These are phyloP conservation scores for Epinephelus fuscoguttatus DNA, from an alignment of 2,113 vertebrate species.

Conservation along the genomic window DNA sequence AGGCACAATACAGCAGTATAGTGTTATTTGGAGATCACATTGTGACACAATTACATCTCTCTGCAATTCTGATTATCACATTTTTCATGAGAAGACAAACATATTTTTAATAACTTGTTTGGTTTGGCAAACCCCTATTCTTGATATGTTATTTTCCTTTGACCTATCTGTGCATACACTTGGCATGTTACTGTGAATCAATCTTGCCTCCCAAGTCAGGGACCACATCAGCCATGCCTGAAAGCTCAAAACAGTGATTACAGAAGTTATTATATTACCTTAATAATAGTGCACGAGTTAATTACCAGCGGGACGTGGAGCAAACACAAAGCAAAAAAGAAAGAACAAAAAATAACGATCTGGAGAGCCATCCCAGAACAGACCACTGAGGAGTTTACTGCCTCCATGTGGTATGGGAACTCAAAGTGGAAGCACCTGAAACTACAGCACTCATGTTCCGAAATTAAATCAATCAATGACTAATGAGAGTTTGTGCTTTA, in stretches of 20 bases:
- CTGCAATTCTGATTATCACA: not conserved
- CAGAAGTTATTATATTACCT: not conserved
- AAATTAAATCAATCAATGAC: conserved; percentile 12
- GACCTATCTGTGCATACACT: not conserved
- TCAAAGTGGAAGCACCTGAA: not conserved
- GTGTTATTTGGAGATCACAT: not conserved
- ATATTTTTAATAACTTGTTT: not conserved
- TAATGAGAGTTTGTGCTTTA: not conserved
- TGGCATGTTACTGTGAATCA: not conserved
- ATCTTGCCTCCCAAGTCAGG: conserved; percentile 5
- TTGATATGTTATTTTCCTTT: not conserved
- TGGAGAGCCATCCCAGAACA: not conserved
- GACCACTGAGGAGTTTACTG: conserved; percentile 1
- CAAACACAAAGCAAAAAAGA: conserved; percentile 5
- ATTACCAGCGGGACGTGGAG: conserved; percentile 1
- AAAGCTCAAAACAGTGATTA: conserved; percentile 20
- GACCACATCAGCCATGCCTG: not conserved
- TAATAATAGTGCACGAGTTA: not conserved
- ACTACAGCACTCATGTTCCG: not conserved
- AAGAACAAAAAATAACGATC: not conserved
- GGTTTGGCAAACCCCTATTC: not conserved
- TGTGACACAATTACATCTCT: not conserved
- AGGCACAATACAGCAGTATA: not conserved
- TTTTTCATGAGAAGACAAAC: conserved; percentile 1
- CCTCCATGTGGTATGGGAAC: not conserved